Evolutionary conservation across 2,113 vertebrate genomes (phyloP), one percentile per base, ranked within the genome.

Genomic region (Nothoprocta perdicaria): DNA sequence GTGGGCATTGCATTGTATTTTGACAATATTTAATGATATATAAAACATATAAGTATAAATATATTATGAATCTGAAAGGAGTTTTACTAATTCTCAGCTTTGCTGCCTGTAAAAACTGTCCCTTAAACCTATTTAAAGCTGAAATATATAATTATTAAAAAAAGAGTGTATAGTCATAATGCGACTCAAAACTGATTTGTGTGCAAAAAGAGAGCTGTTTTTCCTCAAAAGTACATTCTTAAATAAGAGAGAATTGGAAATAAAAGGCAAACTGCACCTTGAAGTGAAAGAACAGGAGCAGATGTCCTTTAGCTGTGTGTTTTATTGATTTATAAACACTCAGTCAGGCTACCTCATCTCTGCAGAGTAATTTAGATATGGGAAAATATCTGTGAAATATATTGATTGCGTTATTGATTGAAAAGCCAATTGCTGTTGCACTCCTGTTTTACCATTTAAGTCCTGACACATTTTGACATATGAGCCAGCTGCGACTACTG

Each of bases 371-470:
- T 98, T 98, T 98, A 98, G 97, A 98, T 98, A 98, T 98, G 97
- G 98, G 97, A 97, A 98, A 98, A 98, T 98, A 98, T 98, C 98
- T 98, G 98, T 98, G 98, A 98, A 98, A 98, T 98, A 98, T 98
- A 98, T 98, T 97, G 98, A 98, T 98, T 97, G 96, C 94, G 94
- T 97, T 98, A 98, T 98, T 98, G 98, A 98, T 98, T 98, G 97
- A 97, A 98, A 98, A 98, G 98, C 97, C 98, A 98, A 98, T 98
- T 98, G 98, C 97, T 98, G 98, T 98, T 97, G 97, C 97, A 97
- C 95, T 98, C 98, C 97, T 98, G 97, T 98, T 98, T 98, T 98
- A 98, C 97, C 97, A 97, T 98, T 98, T 98, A 98, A 98, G 97
- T 98, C 97, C 97, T 98, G 98, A 98, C 98, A 98, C 98, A 98